These are phyloP conservation scores for Bubo scandiacus DNA, from an alignment of 2,113 vertebrate species.

Conservation along the genomic window DNA sequence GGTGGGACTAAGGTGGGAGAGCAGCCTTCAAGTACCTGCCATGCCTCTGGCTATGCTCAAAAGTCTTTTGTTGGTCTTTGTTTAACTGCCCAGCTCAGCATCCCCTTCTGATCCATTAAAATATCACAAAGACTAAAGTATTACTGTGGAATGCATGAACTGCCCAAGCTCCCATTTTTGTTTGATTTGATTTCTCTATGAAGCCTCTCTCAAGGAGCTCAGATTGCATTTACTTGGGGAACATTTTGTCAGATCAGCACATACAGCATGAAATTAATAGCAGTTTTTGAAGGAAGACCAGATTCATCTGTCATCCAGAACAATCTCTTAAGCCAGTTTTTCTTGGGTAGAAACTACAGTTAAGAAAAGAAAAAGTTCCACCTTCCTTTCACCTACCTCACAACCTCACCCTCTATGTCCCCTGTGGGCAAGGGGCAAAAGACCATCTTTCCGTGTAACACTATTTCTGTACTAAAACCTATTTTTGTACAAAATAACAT, in stretches of 20 bases:
- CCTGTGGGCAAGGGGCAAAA: neutral
- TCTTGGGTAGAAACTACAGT: neutral
- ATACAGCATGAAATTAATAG: slow-evolving; percentile 36
- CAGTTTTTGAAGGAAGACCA: slow-evolving; percentile 18
- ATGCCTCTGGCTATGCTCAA: neutral
- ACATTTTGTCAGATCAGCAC: slow-evolving; percentile 48
- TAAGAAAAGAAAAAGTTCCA: neutral
- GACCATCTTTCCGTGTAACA: neutral
- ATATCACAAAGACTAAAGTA: slow-evolving; percentile 45
- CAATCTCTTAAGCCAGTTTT: neutral
- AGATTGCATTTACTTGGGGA: slow-evolving; percentile 29
- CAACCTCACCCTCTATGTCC: neutral
- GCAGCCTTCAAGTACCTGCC: neutral
- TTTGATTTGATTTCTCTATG: slow-evolving; percentile 42
- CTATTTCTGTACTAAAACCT: neutral
- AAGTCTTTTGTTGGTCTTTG: slow-evolving; percentile 22
- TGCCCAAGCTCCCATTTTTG: slow-evolving; percentile 4
- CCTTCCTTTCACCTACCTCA: neutral
- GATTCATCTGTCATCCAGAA: neutral
- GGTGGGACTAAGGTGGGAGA: neutral
- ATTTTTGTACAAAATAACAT: neutral
- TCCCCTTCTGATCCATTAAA: slow-evolving; percentile 25
- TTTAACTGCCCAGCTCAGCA: slow-evolving; percentile 27
- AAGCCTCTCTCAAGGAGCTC: slow-evolving; percentile 31
- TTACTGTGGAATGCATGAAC: slow-evolving; percentile 52